phyloP scores from a whole-genome alignment of 1,140 invertebrate genomes.

The Neotoxoptera formosana region DNA sequence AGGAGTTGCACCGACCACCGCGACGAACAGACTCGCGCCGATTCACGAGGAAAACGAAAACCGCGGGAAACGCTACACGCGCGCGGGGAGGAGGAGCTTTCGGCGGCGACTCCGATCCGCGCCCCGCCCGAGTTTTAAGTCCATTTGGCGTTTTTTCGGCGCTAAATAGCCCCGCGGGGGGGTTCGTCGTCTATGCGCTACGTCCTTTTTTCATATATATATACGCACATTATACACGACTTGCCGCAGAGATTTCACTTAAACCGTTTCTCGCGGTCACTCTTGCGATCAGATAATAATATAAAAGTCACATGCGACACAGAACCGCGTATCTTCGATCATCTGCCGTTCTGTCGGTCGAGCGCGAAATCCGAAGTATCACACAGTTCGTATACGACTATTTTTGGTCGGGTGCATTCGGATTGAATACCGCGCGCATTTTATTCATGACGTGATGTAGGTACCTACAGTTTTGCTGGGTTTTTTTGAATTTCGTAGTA shows the following conservation, averaged over 20 bases:
- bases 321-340: background rate
- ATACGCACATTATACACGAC: background rate
- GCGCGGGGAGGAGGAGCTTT: background rate
- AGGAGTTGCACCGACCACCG: background rate
- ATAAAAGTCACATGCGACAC: no score
- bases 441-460: background rate
- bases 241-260: constrained; percentile 12
- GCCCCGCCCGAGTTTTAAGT: no score
- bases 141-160: background rate
- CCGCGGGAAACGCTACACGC: constrained; percentile 28
- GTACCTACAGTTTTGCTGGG: background rate
- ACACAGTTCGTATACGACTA: no score
- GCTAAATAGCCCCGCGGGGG: background rate
- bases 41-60: background rate
- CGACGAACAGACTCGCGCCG: background rate
- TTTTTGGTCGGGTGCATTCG: background rate
- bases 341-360: background rate
- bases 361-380: background rate
- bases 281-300: background rate
- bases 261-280: background rate
- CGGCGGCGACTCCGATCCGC: background rate
- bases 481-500: background rate
- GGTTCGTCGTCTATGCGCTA: background rate
- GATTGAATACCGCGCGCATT: background rate
- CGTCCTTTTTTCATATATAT: background rate